Percentiles rank a stretch among this genome's conserved stretches.
phyloP scores from a whole-genome alignment of 2,888 invertebrate species.

The Acanthosepion lycidas region DNA sequence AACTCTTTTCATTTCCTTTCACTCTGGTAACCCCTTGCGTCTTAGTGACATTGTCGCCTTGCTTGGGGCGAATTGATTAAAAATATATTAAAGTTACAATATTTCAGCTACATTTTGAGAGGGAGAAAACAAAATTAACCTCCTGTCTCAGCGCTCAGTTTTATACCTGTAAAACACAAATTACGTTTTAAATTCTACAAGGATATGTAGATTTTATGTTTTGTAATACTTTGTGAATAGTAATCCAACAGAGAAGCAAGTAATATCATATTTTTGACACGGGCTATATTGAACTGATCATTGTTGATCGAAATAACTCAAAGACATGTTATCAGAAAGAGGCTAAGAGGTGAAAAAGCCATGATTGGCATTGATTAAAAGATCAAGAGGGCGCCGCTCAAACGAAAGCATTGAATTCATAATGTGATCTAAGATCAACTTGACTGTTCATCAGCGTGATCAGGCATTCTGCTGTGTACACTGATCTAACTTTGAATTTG shows the following conservation, averaged over 20 bases:
- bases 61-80: no score
- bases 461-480: neutral
- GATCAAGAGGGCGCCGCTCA: neutral
- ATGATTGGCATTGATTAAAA: neutral
- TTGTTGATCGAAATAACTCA: neutral
- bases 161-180: no score
- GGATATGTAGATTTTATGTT: no score
- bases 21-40: no score
- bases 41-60: no score
- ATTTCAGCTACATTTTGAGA: no score
- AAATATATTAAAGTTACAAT: no score
- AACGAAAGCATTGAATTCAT: neutral
- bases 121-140: no score
- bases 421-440: constrained; percentile 33
- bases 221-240: no score
- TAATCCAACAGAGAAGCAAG: neutral
- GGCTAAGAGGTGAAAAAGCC: neutral
- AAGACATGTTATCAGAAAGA: neutral
- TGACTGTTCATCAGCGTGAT: neutral
- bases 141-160: no score
- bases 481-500: neutral
- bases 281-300: neutral
- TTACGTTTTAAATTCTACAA: no score
- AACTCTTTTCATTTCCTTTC: no score
- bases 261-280: neutral